phyloP scores from a whole-genome alignment of 2,797 vertebrate genomes.

The Toxotes lorentzi region DNA sequence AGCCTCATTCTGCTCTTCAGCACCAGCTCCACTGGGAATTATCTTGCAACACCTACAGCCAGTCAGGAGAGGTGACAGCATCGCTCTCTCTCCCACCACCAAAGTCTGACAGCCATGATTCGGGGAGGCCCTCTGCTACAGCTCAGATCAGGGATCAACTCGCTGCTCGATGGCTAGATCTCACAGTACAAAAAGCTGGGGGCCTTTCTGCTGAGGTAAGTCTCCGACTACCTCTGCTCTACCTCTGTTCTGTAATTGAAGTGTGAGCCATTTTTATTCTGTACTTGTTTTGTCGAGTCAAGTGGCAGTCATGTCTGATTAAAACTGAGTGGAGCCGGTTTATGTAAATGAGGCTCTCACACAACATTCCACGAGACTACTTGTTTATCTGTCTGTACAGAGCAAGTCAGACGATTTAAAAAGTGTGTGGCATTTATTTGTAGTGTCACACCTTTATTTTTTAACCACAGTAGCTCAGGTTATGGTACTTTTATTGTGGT shows the following conservation, averaged over 20 bases:
- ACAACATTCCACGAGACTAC: slow-evolving; percentile 18
- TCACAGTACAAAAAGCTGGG: slow-evolving; percentile 75
- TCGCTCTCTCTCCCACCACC: slow-evolving; percentile 38
- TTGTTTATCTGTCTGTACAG: slow-evolving; percentile 14
- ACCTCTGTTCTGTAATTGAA: slow-evolving; percentile 53
- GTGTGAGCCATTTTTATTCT: slow-evolving; percentile 39
- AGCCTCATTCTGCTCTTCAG: slow-evolving; percentile 60
- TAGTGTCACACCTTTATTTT: slow-evolving; percentile 4
- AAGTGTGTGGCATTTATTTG: slow-evolving; percentile 9
- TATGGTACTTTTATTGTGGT: slow-evolving; percentile 9
- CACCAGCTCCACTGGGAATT: slow-evolving; percentile 48
- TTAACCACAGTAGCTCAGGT: slow-evolving; percentile 10
- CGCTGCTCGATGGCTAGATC: slow-evolving; percentile 82
- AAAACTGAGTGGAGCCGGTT: slow-evolving; percentile 62
- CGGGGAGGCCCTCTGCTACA: slow-evolving; percentile 61
- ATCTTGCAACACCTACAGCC: slow-evolving; percentile 48
- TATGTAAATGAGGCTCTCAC: slow-evolving; percentile 53
- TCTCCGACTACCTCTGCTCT: slow-evolving; percentile 35
- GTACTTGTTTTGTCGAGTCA: slow-evolving; percentile 51
- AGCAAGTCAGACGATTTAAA: slow-evolving; percentile 35
- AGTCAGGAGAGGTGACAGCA: slow-evolving; percentile 63
- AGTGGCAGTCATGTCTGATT: slow-evolving; percentile 72
- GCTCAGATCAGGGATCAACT: slow-evolving; percentile 68
- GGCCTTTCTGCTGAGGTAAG: slow-evolving; percentile 84
- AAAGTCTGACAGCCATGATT: slow-evolving; percentile 75